Percentiles rank a stretch among this genome's conserved stretches.
phyloP scores from a whole-genome alignment of 1,140 invertebrate species.

The Teleopsis dalmanni region DNA sequence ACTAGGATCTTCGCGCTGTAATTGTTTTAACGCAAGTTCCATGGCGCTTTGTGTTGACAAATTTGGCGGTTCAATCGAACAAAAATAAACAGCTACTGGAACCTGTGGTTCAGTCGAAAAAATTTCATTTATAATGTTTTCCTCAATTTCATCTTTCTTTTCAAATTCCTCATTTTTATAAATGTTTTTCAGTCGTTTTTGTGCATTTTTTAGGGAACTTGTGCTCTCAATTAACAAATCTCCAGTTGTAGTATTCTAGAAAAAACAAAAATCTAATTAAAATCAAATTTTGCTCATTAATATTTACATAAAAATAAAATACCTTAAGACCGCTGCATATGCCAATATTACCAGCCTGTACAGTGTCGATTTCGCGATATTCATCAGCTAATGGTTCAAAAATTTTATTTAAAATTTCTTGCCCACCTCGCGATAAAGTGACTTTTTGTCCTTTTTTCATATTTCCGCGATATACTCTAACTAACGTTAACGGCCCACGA shows the following conservation, averaged over 20 bases:
- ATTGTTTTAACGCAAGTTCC: conserved; percentile 74
- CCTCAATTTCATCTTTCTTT: conserved; percentile 17
- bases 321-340: conserved; percentile 80
- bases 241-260: conserved; percentile 66
- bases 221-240: conserved; percentile 70
- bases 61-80: conserved; percentile 89
- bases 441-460: conserved; percentile 54
- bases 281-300: background rate
- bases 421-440: conserved; percentile 22
- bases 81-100: conserved; percentile 94
- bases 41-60: conserved; percentile 64
- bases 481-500: conserved; percentile 77
- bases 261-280: conserved; percentile 3
- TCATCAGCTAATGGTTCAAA: conserved; percentile 82
- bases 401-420: conserved; percentile 67
- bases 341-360: conserved; percentile 79
- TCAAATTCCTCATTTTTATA: conserved; percentile 7
- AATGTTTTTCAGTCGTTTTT: conserved; percentile 47
- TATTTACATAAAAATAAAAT: conserved; percentile 11
- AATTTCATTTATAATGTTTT: conserved; percentile 24
- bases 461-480: conserved; percentile 79
- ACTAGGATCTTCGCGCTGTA: conserved; percentile 92
- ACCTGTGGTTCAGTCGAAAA: conserved; percentile 58
- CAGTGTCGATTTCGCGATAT: conserved; percentile 61
- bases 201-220: conserved; percentile 50